These are phyloP conservation scores for Eurois occulta DNA, from an alignment of 2,888 invertebrate species.

Conservation along the genomic window DNA sequence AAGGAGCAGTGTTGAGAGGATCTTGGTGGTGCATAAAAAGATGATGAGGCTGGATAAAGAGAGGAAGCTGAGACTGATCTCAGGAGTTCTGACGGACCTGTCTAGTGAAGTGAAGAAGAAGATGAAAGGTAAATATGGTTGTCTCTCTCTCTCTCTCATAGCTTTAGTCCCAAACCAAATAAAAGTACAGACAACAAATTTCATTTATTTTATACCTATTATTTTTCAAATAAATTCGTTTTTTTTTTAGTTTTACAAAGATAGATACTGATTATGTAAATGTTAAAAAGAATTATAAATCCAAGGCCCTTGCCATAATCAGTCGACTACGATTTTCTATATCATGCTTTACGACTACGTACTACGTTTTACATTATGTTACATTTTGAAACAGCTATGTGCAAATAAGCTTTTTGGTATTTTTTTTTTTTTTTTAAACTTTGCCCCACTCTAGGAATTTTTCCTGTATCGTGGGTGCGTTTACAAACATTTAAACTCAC, in stretches of 20 bases:
- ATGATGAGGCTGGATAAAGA: constrained; percentile 84
- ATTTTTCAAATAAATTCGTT: neutral
- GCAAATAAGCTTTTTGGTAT: neutral
- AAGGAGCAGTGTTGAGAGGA: constrained; percentile 87
- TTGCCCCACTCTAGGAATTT: too few species aligned
- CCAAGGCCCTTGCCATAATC: constrained; percentile 8
- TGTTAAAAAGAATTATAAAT: constrained; percentile 4
- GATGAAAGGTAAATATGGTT: constrained; percentile 84
- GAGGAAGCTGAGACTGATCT: constrained; percentile 80
- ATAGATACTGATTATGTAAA: constrained; percentile 3
- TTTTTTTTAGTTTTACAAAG: neutral
- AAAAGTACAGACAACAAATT: too few species aligned
- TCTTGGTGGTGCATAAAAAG: constrained; percentile 91
- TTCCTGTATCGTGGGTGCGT: too few species aligned
- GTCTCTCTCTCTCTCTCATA: neutral
- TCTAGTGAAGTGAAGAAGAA: constrained; percentile 85
- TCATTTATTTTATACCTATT: neutral
- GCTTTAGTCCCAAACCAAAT: neutral
- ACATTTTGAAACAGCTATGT: neutral
- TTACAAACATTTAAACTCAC: too few species aligned
- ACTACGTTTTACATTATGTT: neutral
- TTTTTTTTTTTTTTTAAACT: too few species aligned
- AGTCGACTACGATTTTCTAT: neutral
- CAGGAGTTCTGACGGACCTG: constrained; percentile 81
- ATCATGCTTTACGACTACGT: constrained; percentile 9